These are phyloP conservation scores for Nerophis lumbriciformis DNA, from an alignment of 2,113 vertebrate genomes.

Conservation along the genomic window DNA sequence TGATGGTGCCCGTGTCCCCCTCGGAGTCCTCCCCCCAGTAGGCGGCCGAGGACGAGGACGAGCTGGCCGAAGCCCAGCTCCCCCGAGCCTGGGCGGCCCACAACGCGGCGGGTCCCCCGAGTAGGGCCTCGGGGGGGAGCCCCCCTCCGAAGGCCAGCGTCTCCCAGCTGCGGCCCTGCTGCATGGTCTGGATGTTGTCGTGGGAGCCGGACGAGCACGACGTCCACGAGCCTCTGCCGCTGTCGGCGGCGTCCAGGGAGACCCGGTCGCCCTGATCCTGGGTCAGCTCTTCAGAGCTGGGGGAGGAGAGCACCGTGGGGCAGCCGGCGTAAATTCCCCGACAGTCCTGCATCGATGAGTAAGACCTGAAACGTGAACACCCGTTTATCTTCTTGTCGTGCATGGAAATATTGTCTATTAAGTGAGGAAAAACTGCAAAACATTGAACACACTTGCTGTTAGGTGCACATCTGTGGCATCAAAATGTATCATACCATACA, in stretches of 20 bases:
- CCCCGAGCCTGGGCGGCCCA: conserved; percentile 89
- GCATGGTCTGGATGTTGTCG: conserved; percentile 97
- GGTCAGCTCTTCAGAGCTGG: conserved; percentile 92
- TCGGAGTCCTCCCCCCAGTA: conserved; percentile 98
- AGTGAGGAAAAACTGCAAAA: no score
- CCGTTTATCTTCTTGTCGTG: neutral
- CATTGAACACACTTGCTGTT: no score
- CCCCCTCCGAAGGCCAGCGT: conserved; percentile 80
- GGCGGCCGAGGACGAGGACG: conserved; percentile 80
- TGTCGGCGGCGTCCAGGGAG: conserved; percentile 94
- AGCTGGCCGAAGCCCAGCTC: conserved; percentile 86
- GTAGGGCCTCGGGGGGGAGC: conserved; percentile 76
- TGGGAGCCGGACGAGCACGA: conserved; percentile 97
- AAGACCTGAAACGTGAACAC: conserved; percentile 70
- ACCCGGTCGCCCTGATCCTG: conserved; percentile 95
- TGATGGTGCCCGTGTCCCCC: conserved; percentile 96
- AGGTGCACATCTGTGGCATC: no score
- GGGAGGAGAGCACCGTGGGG: conserved; percentile 87
- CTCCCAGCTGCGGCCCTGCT: conserved; percentile 95
- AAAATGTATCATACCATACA: no score
- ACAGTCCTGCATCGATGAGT: conserved; percentile 84
- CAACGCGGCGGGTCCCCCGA: conserved; percentile 75
- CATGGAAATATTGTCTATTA: no score
- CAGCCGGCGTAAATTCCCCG: conserved; percentile 82
- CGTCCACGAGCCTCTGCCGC: conserved; percentile 96